Percentiles rank a stretch among this genome's conserved stretches.
These are phyloP conservation scores for Megalurothrips usitatus DNA, from an alignment of 2,888 invertebrate genomes.

Conservation along the genomic window DNA sequence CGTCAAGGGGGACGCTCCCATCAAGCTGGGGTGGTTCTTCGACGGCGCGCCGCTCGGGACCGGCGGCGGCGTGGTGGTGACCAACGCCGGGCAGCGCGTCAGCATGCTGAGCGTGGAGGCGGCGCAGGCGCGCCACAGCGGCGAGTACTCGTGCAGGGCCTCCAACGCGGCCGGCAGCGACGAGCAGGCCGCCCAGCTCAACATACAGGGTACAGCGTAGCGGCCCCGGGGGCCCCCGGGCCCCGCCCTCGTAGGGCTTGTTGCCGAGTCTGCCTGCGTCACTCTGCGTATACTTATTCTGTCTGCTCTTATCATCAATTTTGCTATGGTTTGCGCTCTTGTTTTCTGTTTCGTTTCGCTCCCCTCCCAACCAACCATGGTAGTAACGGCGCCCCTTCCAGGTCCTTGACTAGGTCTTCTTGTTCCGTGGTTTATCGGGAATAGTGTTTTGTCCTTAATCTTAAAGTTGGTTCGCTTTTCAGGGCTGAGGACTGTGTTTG, in stretches of 20 bases:
- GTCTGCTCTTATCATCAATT: no score
- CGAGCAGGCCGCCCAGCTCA: conserved; percentile 52
- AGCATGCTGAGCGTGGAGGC: conserved; percentile 42
- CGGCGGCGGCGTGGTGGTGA: conserved; percentile 37
- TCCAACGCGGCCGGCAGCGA: conserved; percentile 55
- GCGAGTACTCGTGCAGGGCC: conserved; percentile 58
- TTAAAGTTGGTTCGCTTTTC: no score
- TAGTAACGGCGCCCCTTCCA: no score
- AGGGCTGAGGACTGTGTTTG: no score
- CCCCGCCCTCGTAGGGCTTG: conserved; percentile 13
- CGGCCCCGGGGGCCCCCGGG: neutral
- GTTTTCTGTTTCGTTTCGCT: no score
- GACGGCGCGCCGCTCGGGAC: conserved; percentile 55
- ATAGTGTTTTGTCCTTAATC: no score
- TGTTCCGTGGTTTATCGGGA: no score
- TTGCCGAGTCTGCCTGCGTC: neutral
- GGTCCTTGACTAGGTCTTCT: no score
- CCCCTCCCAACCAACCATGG: no score
- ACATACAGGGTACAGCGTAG: conserved; percentile 50
- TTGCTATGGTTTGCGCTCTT: no score
- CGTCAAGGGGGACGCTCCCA: conserved; percentile 65
- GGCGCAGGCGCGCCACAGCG: conserved; percentile 53
- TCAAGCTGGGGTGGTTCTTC: conserved; percentile 69
- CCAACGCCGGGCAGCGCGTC: conserved; percentile 39
- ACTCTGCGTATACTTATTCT: no score